Percentiles rank a stretch among this genome's conserved stretches.
Conservation (phyloP, 2,797 vertebrate genomes). For the Falco naumanni region DNA sequence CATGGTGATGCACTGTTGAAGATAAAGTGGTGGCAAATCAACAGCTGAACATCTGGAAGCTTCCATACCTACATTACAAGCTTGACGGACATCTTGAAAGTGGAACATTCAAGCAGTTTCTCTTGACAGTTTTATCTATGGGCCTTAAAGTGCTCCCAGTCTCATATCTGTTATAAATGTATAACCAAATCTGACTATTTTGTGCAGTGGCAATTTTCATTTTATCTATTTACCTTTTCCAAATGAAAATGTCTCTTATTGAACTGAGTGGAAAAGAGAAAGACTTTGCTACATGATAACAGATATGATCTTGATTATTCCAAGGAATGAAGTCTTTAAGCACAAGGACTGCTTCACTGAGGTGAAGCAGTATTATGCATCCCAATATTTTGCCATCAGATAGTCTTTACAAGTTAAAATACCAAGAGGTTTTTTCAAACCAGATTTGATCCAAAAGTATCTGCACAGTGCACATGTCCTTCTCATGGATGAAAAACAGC, state of each 20-base stretch:
- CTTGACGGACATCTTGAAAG: background rate
- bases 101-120: background rate
- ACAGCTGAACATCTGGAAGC: background rate
- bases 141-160: background rate
- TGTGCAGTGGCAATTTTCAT: background rate
- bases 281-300: background rate
- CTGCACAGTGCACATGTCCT: background rate
- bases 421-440: background rate
- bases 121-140: background rate
- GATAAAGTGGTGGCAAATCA: background rate
- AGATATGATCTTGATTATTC: background rate
- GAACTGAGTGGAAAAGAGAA: background rate
- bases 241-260: background rate
- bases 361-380: background rate
- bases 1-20: background rate
- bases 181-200: background rate
- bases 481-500: background rate
- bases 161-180: background rate
- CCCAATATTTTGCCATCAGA: background rate
- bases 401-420: background rate
- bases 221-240: background rate
- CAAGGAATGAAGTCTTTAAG: background rate
- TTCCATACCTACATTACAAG: background rate
- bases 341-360: background rate
- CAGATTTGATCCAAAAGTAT: background rate